phyloP scores from a whole-genome alignment of 2,113 vertebrate species.

The Trogon melanurus region DNA sequence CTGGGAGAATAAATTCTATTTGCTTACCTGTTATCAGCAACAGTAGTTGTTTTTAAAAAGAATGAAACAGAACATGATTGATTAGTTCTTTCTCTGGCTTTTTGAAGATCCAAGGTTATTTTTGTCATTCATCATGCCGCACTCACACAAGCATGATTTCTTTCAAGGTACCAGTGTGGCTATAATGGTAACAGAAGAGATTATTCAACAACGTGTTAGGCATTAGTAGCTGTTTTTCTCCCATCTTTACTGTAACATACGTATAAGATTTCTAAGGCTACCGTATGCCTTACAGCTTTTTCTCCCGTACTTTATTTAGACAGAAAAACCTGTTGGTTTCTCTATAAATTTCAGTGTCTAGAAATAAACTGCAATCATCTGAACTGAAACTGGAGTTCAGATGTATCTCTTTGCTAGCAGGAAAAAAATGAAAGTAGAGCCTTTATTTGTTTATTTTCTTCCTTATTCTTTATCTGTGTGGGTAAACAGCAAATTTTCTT shows the following conservation, averaged over 20 bases:
- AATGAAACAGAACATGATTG: slow-evolving; percentile 30
- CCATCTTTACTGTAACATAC: not conserved
- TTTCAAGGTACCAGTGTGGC: slow-evolving; percentile 13
- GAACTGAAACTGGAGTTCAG: not conserved
- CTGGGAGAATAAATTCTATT: slow-evolving; percentile 54
- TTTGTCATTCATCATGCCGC: slow-evolving; percentile 39
- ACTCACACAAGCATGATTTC: not conserved
- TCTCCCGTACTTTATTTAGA: slow-evolving; percentile 40
- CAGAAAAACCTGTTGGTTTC: slow-evolving; percentile 37
- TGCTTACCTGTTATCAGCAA: slow-evolving; percentile 57
- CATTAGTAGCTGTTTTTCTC: slow-evolving; percentile 2
- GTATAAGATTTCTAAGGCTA: slow-evolving; percentile 30
- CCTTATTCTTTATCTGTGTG: not conserved
- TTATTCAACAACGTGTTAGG: not conserved
- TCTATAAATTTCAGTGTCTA: slow-evolving; percentile 31
- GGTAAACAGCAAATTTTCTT: not conserved
- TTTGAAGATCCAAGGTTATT: slow-evolving; percentile 34
- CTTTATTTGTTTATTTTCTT: not conserved
- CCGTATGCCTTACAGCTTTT: slow-evolving; percentile 9
- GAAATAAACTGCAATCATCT: slow-evolving; percentile 47
- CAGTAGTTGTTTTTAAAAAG: slow-evolving; percentile 24
- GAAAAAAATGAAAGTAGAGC: not conserved
- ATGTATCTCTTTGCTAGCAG: not conserved
- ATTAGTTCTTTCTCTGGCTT: slow-evolving; percentile 32
- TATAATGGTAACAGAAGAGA: slow-evolving; percentile 27